Percentiles rank a stretch among this genome's conserved stretches.
Evolutionary conservation across 2,888 invertebrate species (phyloP).

Genomic region (Oscheius sp.): DNA sequence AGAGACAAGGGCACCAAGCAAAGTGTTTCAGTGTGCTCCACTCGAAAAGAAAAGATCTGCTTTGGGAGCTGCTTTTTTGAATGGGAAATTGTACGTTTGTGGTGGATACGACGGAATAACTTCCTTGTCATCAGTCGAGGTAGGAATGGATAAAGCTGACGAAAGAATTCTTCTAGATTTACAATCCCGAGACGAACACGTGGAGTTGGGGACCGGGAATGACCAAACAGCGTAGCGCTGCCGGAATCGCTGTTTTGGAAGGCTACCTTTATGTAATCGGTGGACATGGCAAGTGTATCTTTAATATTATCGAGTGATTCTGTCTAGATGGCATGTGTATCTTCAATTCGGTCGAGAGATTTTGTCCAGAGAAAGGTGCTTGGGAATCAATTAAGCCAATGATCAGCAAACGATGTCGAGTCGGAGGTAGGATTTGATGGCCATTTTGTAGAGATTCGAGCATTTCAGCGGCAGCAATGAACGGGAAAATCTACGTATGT

Average conservation of each 20-base stretch:
- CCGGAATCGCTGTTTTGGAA: conserved; percentile 75
- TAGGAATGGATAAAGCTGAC: background rate
- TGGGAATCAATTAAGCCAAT: conserved; percentile 79
- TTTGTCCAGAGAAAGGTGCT: conserved; percentile 81
- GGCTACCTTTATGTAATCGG: conserved; percentile 75
- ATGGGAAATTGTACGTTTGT: conserved; percentile 61
- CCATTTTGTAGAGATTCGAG: background rate
- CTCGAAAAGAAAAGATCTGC: conserved; percentile 66
- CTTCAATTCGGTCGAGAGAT: conserved; percentile 80
- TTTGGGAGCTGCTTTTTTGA: conserved; percentile 51
- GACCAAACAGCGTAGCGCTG: conserved; percentile 75
- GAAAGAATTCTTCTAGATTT: conserved; percentile 33
- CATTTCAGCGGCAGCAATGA: conserved; percentile 82
- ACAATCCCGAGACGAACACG: conserved; percentile 41
- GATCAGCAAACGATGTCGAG: conserved; percentile 84
- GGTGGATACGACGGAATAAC: conserved; percentile 78
- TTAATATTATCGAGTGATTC: conserved; percentile 82
- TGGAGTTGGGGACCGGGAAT: conserved; percentile 75
- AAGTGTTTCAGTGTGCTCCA: conserved; percentile 52
- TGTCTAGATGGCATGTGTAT: conserved; percentile 87
- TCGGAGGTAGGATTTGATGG: conserved; percentile 76
- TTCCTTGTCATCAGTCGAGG: conserved; percentile 86
- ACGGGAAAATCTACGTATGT: conserved; percentile 86
- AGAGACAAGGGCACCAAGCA: too few relatives aligned
- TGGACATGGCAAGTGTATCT: too few relatives aligned